Percentiles rank a stretch among this genome's conserved stretches.
Evolutionary conservation across 2,113 vertebrate genomes (phyloP).

Genomic region (Oryzias celebensis): DNA sequence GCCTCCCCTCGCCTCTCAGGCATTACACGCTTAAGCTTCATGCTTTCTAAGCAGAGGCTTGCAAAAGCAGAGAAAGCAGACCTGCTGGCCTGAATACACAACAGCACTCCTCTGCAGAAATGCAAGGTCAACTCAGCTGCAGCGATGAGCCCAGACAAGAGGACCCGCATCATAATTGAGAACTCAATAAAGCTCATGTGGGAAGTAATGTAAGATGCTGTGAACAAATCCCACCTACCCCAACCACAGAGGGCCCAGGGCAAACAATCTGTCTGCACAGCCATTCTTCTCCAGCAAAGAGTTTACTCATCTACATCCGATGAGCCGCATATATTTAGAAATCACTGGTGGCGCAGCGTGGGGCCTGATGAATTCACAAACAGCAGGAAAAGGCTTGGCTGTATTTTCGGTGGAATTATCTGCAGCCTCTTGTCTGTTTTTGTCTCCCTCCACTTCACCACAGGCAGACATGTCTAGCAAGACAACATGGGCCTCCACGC

Average conservation of each 20-base stretch:
- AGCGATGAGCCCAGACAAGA: constrained; percentile 42
- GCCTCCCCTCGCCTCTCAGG: constrained; percentile 42
- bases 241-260: constrained; percentile 37
- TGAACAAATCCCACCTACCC: constrained; percentile 54
- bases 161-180: constrained; percentile 62
- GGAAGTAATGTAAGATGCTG: constrained; percentile 54
- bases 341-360: constrained; percentile 62
- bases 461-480: constrained; percentile 57
- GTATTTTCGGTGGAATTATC: constrained; percentile 64
- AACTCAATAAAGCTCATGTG: constrained; percentile 62
- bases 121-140: constrained; percentile 66
- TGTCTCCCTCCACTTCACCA: constrained; percentile 7
- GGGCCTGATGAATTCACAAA: constrained; percentile 65
- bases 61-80: constrained; percentile 48
- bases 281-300: constrained; percentile 51
- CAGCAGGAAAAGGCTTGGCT: constrained; percentile 50
- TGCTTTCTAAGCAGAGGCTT: constrained; percentile 66
- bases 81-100: constrained; percentile 59
- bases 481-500: constrained; percentile 58
- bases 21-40: constrained; percentile 53
- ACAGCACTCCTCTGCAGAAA: constrained; percentile 47
- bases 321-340: constrained; percentile 69
- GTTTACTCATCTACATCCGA: constrained; percentile 66
- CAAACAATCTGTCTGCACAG: constrained; percentile 65
- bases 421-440: constrained; percentile 68